These are phyloP conservation scores for Tragelaphus scriptus DNA, from an alignment of 2,113 vertebrate genomes.

Conservation along the genomic window DNA sequence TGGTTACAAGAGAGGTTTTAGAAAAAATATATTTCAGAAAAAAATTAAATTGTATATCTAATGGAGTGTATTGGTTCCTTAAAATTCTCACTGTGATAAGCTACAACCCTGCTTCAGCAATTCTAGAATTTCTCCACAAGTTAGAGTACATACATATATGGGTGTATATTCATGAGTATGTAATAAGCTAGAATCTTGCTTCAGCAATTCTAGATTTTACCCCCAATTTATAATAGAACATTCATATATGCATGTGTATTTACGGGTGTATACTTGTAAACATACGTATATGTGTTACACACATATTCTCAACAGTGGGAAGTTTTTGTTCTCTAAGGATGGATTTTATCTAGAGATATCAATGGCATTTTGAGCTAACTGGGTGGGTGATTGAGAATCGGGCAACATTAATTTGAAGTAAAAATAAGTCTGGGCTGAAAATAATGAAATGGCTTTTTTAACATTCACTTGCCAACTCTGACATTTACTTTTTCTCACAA, in stretches of 20 bases:
- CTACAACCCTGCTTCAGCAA: neutral
- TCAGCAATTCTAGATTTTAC: neutral
- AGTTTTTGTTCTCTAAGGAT: neutral
- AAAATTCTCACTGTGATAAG: neutral
- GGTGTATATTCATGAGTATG: neutral
- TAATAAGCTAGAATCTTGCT: neutral
- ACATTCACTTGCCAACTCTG: neutral
- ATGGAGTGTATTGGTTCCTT: neutral
- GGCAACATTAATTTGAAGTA: neutral
- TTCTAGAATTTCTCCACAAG: neutral
- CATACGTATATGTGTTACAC: neutral
- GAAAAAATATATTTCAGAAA: neutral
- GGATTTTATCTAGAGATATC: neutral
- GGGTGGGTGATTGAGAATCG: neutral
- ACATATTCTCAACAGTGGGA: neutral
- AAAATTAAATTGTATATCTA: neutral
- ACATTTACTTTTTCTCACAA: slow-evolving; percentile 15
- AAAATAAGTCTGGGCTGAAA: neutral
- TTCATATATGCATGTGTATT: neutral
- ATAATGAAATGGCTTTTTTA: neutral
- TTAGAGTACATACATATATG: neutral
- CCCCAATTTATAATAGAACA: neutral
- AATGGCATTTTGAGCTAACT: neutral
- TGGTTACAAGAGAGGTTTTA: neutral
- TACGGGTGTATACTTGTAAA: neutral